Percentiles rank a stretch among this genome's conserved stretches.
phyloP scores from a whole-genome alignment of 2,113 vertebrate species.

The Gambusia holbrooki region DNA sequence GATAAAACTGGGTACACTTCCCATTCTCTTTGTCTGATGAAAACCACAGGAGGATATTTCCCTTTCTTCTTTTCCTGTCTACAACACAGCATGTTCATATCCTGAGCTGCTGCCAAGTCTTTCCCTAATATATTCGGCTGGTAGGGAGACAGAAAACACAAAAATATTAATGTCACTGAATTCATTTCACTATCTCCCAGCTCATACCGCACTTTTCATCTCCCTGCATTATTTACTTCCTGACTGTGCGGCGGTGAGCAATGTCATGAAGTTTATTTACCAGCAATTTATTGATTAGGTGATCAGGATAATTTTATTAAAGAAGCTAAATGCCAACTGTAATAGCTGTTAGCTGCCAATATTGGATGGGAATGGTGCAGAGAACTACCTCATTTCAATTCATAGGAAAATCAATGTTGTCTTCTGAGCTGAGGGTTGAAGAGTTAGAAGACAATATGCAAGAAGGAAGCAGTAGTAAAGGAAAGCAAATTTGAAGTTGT shows the following conservation, averaged over 20 bases:
- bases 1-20: constrained; percentile 36
- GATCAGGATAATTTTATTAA: constrained; percentile 60
- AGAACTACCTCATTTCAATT: constrained; percentile 34
- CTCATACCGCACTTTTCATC: neutral
- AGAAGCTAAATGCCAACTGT: constrained; percentile 48
- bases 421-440: neutral
- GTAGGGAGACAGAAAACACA: constrained; percentile 20
- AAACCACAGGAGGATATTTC: constrained; percentile 49
- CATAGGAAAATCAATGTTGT: constrained; percentile 46
- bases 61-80: constrained; percentile 41
- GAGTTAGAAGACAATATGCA: constrained; percentile 14
- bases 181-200: constrained; percentile 1
- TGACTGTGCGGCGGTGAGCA: constrained; percentile 24
- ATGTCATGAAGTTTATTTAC: constrained; percentile 53
- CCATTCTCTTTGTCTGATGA: constrained; percentile 45
- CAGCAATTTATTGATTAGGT: constrained; percentile 53
- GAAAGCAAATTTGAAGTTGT: neutral
- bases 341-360: constrained; percentile 44
- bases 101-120: constrained; percentile 40
- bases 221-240: constrained; percentile 15
- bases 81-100: constrained; percentile 40
- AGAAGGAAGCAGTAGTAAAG: neutral
- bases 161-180: constrained; percentile 39
- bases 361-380: constrained; percentile 28
- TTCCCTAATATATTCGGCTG: constrained; percentile 26